Base-by-base conservation (phyloP, 2,113 vertebrate genomes). In the Brachypteracias leptosomus region DNA sequence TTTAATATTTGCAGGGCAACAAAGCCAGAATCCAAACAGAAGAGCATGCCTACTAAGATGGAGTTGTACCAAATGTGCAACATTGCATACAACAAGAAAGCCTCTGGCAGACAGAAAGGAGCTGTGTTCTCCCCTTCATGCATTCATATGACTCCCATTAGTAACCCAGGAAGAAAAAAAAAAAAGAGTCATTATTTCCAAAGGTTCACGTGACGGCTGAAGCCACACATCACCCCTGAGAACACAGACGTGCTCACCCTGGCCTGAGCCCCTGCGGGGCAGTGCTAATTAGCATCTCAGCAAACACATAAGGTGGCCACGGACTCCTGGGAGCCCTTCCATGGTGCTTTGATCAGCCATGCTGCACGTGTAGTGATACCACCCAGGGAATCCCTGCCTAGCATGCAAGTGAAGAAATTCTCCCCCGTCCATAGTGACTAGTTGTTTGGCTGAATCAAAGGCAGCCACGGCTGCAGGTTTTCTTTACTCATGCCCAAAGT, bases 201-300 rank as follows among this genome's bases (percentile, higher is more conserved):
- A 68, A 93, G 88, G 57, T 74, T 91, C 90, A 83, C 24, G 46
- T 77, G 46, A 90, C 0, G 3, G 29, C 85, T 89, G 83, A 92
- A 94, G 92, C 40, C 65, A 95, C 62, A 72, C 67, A 71, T 83
- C 84, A 93, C 59, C 83, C 81, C 89, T 76, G 77, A 77, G 87
- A 90, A 83, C 1, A 5, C n/a, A 79, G 82, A 70, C 3, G 0
- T 35, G 75, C 63, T 68, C 80, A 54, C 21, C 38, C 75, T 16
- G 51, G 33, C 91, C 40, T 1, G 2, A 92, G 80, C 80, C 79
- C 46, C 95, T 22, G 47, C 2, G 8, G 55, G 88, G 77, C 54
- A 75, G 33, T 10, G 29, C 66, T 95, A 88, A 95, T 89, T 89
- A 77, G 58, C 79, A 81, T 68, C 88, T 83, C 42, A 29, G 74